phyloP scores from a whole-genome alignment of 1,140 invertebrate genomes.

The Pararge aegeria region DNA sequence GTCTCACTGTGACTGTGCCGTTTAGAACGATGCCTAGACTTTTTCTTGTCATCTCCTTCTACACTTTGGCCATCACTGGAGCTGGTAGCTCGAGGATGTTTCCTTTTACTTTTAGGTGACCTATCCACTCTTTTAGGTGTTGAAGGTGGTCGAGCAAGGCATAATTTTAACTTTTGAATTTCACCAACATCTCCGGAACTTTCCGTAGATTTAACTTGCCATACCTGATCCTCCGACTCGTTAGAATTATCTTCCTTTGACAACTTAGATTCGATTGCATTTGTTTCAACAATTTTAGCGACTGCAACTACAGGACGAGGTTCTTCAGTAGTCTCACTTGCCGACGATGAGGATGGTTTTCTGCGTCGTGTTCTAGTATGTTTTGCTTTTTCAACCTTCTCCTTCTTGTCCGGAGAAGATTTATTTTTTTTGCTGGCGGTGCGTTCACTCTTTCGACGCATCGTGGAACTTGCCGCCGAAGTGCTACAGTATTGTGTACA shows the following conservation, averaged over 20 bases:
- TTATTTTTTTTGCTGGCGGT: slow-evolving; percentile 58
- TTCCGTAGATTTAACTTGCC: slow-evolving; percentile 67
- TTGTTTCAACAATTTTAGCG: slow-evolving; percentile 34
- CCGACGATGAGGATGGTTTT: slow-evolving; percentile 64
- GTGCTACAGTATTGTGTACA: too few relatives aligned
- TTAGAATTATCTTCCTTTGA: slow-evolving; percentile 55
- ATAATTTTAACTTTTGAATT: slow-evolving; percentile 72
- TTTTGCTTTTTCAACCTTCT: slow-evolving; percentile 63
- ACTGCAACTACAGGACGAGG: slow-evolving; percentile 34
- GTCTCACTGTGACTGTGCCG: slow-evolving; percentile 47
- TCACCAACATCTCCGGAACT: slow-evolving; percentile 56
- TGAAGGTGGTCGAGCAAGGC: slow-evolving; percentile 62
- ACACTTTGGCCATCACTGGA: slow-evolving; percentile 63
- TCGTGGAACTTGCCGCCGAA: slow-evolving; percentile 25
- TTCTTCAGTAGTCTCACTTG: slow-evolving; percentile 63
- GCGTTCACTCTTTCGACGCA: slow-evolving; percentile 73
- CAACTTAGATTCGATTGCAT: slow-evolving; percentile 40
- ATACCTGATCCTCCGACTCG: slow-evolving; percentile 64
- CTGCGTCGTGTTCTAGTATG: slow-evolving; percentile 55
- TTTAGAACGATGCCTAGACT: slow-evolving; percentile 56
- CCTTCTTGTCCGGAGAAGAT: slow-evolving; percentile 64
- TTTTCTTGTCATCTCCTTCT: slow-evolving; percentile 63
- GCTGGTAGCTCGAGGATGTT: slow-evolving; percentile 65
- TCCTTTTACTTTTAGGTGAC: slow-evolving; percentile 70
- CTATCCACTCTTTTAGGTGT: slow-evolving; percentile 68